These are phyloP conservation scores for Dysidea cf. avara DNA, from an alignment of 37 sponge, comb jelly and placozoan species.

Conservation along the genomic window DNA sequence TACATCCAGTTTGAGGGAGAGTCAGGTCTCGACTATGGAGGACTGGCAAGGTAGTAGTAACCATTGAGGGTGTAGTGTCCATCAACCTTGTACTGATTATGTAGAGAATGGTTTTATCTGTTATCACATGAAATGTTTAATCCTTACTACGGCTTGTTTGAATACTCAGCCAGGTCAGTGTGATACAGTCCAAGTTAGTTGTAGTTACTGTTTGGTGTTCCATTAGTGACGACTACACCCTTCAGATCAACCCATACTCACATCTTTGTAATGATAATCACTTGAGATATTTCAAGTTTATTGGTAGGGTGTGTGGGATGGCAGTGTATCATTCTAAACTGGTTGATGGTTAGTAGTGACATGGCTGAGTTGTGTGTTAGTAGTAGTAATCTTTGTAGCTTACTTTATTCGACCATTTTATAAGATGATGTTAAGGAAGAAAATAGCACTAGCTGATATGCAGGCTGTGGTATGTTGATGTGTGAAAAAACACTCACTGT, in stretches of 20 bases:
- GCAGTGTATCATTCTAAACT: slow-evolving; percentile 96
- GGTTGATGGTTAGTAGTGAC: slow-evolving; percentile 83
- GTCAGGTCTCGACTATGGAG: slow-evolving; percentile 95
- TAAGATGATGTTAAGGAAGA: not conserved
- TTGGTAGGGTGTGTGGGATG: slow-evolving; percentile 94
- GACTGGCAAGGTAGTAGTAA: slow-evolving; percentile 73
- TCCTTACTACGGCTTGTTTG: slow-evolving; percentile 98
- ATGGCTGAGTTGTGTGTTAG: not conserved
- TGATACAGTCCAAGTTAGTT: not conserved
- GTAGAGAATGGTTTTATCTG: slow-evolving; percentile 95
- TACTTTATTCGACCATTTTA: not conserved
- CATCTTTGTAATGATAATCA: slow-evolving; percentile 89
- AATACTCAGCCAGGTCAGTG: slow-evolving; percentile 89
- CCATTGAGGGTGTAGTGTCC: not conserved
- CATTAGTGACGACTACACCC: slow-evolving; percentile 96
- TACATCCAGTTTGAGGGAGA: slow-evolving; percentile 89
- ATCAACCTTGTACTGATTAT: slow-evolving; percentile 21
- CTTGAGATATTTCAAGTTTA: slow-evolving; percentile 88
- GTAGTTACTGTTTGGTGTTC: not conserved
- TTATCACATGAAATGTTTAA: slow-evolving; percentile 98
- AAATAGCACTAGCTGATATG: not conserved
- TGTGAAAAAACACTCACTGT: too few species aligned
- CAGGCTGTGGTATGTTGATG: not conserved
- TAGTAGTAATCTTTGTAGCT: not conserved
- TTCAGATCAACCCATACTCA: slow-evolving; percentile 97